Evolutionary conservation across 2,797 vertebrate species (phyloP).

Genomic region (Aeoliscus strigatus): DNA sequence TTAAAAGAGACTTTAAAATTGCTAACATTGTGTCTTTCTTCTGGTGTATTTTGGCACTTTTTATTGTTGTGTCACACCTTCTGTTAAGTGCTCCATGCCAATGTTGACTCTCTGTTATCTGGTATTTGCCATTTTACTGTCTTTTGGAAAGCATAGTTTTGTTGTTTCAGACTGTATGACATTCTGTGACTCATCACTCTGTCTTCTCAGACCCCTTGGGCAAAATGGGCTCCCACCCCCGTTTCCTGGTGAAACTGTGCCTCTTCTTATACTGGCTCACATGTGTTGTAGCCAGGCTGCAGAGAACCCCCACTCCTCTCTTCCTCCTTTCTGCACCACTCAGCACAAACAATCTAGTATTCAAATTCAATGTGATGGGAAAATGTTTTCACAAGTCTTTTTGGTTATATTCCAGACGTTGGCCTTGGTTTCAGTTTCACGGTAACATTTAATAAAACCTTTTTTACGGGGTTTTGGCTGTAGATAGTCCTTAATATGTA

Average conservation of each 20-base stretch:
- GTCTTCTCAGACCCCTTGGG: constrained; percentile 69
- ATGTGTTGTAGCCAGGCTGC: constrained; percentile 65
- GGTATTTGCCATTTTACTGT: constrained; percentile 41
- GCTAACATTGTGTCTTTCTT: constrained; percentile 6
- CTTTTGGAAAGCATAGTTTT: constrained; percentile 44
- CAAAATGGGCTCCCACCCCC: constrained; percentile 74
- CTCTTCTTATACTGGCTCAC: constrained; percentile 66
- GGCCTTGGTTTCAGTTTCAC: constrained; percentile 35
- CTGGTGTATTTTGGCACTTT: constrained; percentile 19
- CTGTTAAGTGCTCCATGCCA: constrained; percentile 46
- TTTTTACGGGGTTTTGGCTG: constrained; percentile 29
- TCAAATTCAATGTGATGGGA: constrained; percentile 60
- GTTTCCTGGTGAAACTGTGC: constrained; percentile 72
- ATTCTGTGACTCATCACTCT: constrained; percentile 76
- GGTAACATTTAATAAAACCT: constrained; percentile 33
- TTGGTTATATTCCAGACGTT: constrained; percentile 48
- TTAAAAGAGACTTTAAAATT: constrained; percentile 1
- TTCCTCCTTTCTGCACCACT: constrained; percentile 59
- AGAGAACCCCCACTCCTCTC: constrained; percentile 49
- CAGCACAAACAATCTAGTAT: constrained; percentile 71
- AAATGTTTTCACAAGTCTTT: constrained; percentile 51
- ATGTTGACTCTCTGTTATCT: constrained; percentile 27
- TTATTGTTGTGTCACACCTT: constrained; percentile 17
- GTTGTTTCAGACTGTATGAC: constrained; percentile 67
- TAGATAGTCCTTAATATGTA: neutral